Base-by-base conservation (phyloP, 2,888 invertebrate species). In the Drepana falcataria region DNA sequence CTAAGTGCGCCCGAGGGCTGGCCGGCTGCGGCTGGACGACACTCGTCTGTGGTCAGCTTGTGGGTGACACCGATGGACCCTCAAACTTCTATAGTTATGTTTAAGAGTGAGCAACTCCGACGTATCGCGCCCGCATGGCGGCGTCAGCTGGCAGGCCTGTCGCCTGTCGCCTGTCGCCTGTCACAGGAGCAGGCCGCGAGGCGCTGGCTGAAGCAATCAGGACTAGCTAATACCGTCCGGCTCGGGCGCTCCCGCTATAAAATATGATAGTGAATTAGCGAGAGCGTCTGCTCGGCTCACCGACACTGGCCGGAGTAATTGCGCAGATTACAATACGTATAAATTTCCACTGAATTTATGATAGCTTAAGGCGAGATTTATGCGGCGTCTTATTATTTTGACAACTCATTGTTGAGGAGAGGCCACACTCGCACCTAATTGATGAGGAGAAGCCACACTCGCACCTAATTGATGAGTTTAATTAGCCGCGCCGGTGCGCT, bases 331-430 rank as follows among this genome's bases (percentile, higher is more conserved):
- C 73, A 80, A 79, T 80, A 75, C 74, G 76, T 79, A 79, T 76
- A 79, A 73, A 74, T 79, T 80, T 73, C 64, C 59, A 68, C 55
- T 57, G 57, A 80, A 83, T 80, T 81, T 78, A 81, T 81, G 79
- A 75, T 64, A 73, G 73, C 69, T 73, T 71, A 69, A 77, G 75
- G 68, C 55, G 62, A 57, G 77, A 87, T 87, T 83, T 79, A 87
- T 84, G 77, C 65, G 64, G 60, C 70, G 78, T 84, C 83, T 87
- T 86, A 85, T 84, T 83, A 86, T 83, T 86, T 73, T 81, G 84
- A 84, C 83, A 78, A 82, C 72, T 81, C 79, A 80, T 81, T 81
- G 73, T 68, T 65, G 71, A 63, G 68, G 70, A 65, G 73, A 44
- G 44, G 44, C 44, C 44, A 44, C 44, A 9, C 70, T 74, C 69